Evolutionary conservation across 2,888 invertebrate genomes (phyloP).

Genomic region (Trichopria drosophilae): DNA sequence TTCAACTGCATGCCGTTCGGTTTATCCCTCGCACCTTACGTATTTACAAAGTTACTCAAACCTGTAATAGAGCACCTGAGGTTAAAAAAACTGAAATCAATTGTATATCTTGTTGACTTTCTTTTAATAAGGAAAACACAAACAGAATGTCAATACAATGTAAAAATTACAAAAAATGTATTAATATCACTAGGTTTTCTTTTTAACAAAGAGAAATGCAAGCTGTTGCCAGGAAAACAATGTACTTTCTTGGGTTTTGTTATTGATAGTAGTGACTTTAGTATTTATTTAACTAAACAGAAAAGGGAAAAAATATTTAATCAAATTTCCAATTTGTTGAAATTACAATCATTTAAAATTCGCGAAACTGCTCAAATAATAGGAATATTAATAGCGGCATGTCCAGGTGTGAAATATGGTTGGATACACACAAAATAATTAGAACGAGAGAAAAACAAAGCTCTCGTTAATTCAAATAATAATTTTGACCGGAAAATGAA

Average conservation of each 20-base stretch:
- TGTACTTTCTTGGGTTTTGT: constrained; percentile 15
- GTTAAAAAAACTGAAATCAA: too few relatives aligned
- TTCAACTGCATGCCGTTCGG: too few relatives aligned
- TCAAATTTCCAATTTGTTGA: neutral
- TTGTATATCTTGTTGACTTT: too few relatives aligned
- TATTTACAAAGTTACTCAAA: too few relatives aligned
- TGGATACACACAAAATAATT: constrained; percentile 12
- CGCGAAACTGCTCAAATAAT: constrained; percentile 10
- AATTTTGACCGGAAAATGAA: constrained; percentile 11
- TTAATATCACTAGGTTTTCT: constrained; percentile 11
- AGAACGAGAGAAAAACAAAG: constrained; percentile 14
- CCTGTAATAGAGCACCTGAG: too few relatives aligned
- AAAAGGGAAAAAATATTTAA: constrained; percentile 9
- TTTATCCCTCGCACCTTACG: too few relatives aligned
- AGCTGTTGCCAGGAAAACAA: neutral
- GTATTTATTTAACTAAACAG: constrained; percentile 6
- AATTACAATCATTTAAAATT: constrained; percentile 8
- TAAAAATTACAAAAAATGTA: constrained; percentile 2
- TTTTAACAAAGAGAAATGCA: constrained; percentile 15
- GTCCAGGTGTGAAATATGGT: constrained; percentile 18
- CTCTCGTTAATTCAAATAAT: neutral
- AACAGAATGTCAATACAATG: constrained; percentile 1
- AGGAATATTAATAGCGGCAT: constrained; percentile 9
- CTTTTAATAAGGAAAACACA: too few relatives aligned
- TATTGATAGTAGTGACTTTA: constrained; percentile 9